Base-by-base conservation (phyloP, 2,113 vertebrate genomes). In the Phoxinus phoxinus region DNA sequence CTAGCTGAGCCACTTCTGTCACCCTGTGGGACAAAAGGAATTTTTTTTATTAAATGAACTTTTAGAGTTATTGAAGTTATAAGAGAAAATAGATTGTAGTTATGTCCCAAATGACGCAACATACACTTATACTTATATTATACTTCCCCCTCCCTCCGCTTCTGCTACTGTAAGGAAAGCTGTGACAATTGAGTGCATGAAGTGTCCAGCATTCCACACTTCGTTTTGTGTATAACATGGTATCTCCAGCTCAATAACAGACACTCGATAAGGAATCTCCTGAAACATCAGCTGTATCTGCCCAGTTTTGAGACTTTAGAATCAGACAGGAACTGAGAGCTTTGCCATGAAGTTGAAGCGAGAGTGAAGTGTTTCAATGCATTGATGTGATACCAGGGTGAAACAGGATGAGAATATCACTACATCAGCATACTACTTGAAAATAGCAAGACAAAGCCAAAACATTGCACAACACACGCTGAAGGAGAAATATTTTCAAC, bases 1-100 rank as follows among this genome's bases (percentile, higher is more conserved):
- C 96, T 98, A 83, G 95, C 90, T 0, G 96, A 92, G 65, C 90
- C 93, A 87, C 92, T 92, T 72, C 95, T 95, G 51, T 97, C 96
- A 85, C 87, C 95, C 98, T 99, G 91, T 41, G 53, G 87, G 84
- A 83, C 27, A 89, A 89, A 88, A 35, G 25, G 0, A 17, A 27
- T 12, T 15, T 56, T 37, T 1, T 59, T 10, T 15, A 41, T 23
- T 53, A 56, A 67, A 67, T 73, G 4, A 41, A 44, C 25, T 32
- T 17, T 67, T 32, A 15, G 30, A 25, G n/a, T 25, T 61, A 10
- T 61, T 61, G n/a, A 61, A 12, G 10, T 58, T 23, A 1, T 61
- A 11, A 25, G 8, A 63, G 61, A 27, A 63, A 56, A 8, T 56
- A 56, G 53, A 21, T 56, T 56, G 19, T 56, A 56, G 0, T 23